phyloP scores from a whole-genome alignment of 2,888 invertebrate genomes.

The Dynastes grantii region DNA sequence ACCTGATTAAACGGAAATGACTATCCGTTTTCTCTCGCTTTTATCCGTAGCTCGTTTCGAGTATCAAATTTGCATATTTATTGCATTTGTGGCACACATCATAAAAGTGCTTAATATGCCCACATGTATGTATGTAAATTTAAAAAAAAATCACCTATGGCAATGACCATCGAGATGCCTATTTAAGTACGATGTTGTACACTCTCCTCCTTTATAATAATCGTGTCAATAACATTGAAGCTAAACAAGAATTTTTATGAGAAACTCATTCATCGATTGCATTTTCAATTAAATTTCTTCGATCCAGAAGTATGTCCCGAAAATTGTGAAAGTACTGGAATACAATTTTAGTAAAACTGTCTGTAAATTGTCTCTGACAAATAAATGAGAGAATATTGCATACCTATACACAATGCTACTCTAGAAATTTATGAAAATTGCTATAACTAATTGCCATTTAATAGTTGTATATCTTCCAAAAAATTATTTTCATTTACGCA shows the following conservation, averaged over 20 bases:
- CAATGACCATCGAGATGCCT: neutral
- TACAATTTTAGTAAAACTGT: no score
- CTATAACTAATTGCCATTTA: no score
- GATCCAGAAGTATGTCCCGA: no score
- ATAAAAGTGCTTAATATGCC: slow-evolving; percentile 1
- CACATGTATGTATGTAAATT: neutral
- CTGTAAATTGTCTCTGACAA: no score
- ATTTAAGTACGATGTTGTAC: neutral
- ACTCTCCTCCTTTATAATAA: neutral
- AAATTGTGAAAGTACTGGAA: no score
- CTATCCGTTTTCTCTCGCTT: slow-evolving; percentile 23
- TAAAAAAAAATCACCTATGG: neutral
- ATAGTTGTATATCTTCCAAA: no score
- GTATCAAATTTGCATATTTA: slow-evolving; percentile 24
- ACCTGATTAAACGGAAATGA: slow-evolving; percentile 31
- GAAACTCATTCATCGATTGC: neutral
- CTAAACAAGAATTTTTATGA: neutral
- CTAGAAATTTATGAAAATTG: no score
- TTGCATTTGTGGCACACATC: slow-evolving; percentile 30
- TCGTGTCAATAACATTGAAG: neutral
- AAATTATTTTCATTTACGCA: no score
- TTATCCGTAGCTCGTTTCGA: slow-evolving; percentile 24
- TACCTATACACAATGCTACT: no score
- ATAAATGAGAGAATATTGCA: no score
- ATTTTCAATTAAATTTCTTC: no score